These are phyloP conservation scores for Drosophila subsilvestris DNA, from an alignment of 2,888 invertebrate genomes.

Conservation along the genomic window DNA sequence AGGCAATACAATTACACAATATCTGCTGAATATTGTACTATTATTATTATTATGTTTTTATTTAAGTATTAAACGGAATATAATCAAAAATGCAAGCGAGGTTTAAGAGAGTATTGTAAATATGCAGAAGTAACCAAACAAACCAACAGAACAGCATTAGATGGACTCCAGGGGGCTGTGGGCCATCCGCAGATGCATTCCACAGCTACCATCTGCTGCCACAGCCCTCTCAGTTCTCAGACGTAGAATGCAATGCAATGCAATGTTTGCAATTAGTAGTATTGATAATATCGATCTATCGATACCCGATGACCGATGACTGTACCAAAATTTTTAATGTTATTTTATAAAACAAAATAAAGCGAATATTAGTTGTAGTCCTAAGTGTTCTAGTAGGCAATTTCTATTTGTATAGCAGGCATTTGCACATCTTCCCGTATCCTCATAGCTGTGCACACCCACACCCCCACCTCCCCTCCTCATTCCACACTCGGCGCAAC, in stretches of 20 bases:
- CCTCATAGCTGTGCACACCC: conserved; percentile 32
- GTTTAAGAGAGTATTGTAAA: conserved; percentile 54
- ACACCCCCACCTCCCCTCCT: no score
- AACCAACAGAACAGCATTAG: conserved; percentile 63
- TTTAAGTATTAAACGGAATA: conserved; percentile 51
- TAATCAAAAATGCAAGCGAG: conserved; percentile 54
- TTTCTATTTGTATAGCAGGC: conserved; percentile 64
- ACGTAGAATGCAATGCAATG: conserved; percentile 13
- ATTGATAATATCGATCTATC: conserved; percentile 20
- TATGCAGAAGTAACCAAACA: conserved; percentile 59
- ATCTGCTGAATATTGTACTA: conserved; percentile 26
- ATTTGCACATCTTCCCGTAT: conserved; percentile 17
- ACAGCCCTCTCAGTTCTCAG: conserved; percentile 15
- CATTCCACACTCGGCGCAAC: not conserved
- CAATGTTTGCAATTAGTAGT: conserved; percentile 30
- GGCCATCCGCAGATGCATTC: not conserved
- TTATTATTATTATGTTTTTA: conserved; percentile 27
- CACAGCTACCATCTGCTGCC: not conserved
- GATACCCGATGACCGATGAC: conserved; percentile 61
- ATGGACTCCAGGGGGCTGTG: not conserved
- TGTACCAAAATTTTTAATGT: conserved; percentile 71
- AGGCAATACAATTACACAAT: conserved; percentile 68
- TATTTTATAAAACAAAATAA: conserved; percentile 32
- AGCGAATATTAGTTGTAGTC: conserved; percentile 64
- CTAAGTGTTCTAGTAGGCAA: conserved; percentile 66